Evolutionary conservation across 1,140 invertebrate species (phyloP), one percentile per base, ranked within the genome.

Genomic region (Ceratosolen solmsi): DNA sequence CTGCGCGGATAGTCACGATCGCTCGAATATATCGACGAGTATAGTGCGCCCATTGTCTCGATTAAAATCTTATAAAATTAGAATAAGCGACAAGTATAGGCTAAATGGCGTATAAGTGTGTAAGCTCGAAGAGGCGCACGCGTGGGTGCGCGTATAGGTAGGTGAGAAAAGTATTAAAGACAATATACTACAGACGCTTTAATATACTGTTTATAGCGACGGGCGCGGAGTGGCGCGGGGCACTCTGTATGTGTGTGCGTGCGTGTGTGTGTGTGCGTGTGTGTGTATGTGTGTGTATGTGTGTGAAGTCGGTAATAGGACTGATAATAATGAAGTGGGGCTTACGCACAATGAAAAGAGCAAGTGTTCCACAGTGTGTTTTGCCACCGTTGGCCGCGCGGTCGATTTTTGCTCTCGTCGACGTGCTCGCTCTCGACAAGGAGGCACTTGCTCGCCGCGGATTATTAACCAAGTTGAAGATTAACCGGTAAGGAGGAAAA

Each of bases 311-410:
- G 72, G 79, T 75, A 81, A 81, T 81, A 81, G 72, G 71, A 77
- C 80, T 71, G 74, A 82, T 82, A 82, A 82, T 82, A 82, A 72
- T 51, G 73, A 77, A 82, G 80, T 77, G 80, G 80, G 80, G 80
- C 80, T 82, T 73, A 74, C 71, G 80, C 74, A 74, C 73, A 60
- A 58, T 82, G 73, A 49, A 82, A 82, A 82, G 74, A 25, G 30
- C 74, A 68, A 58, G 80, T 71, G 25, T 27, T 33, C 72, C 77
- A 70, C 63, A 70, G 76, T 79, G 76, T 68, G 38, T 70, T 68
- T 68, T 54, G 76, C 63, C 78, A 58, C 65, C 22, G 65, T 56
- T 41, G 72, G 22, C 30, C 63, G 73, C 60, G 33, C 71, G 49
- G 56, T 80, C 79, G 54, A 58, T 72, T 60, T 72, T 58, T 71